Evolutionary conservation across 2,113 vertebrate species (phyloP).

Genomic region (Chionomys nivalis): DNA sequence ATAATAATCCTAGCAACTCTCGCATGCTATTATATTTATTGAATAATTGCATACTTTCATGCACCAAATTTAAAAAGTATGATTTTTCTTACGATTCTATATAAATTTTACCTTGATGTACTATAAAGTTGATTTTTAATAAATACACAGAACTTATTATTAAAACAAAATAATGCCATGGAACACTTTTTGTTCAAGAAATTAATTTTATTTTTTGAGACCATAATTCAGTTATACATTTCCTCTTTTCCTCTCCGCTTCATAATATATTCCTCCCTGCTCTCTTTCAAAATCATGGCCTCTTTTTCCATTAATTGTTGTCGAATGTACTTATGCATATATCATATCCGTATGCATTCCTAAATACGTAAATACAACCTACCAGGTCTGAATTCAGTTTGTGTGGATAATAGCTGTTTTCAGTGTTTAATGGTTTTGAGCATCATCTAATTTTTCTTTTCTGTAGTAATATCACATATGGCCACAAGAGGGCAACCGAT

Average conservation of each 20-base stretch:
- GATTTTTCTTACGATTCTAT: neutral
- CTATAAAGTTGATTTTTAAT: conserved; percentile 31
- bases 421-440: neutral
- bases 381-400: too few species aligned
- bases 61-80: neutral
- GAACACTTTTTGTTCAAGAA: neutral
- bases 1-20: neutral
- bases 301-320: too few species aligned
- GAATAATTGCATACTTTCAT: neutral
- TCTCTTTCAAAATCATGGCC: neutral
- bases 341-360: neutral
- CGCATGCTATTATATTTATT: neutral
- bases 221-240: neutral
- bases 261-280: neutral
- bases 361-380: neutral
- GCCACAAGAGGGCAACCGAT: conserved; percentile 76
- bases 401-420: too few species aligned
- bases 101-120: neutral
- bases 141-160: neutral
- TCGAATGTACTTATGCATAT: neutral
- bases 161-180: neutral
- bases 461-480: neutral
- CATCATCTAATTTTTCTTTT: neutral
- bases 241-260: too few species aligned
- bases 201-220: neutral